phyloP scores from a whole-genome alignment of 2,797 vertebrate genomes.

The Sorex maritimensis region DNA sequence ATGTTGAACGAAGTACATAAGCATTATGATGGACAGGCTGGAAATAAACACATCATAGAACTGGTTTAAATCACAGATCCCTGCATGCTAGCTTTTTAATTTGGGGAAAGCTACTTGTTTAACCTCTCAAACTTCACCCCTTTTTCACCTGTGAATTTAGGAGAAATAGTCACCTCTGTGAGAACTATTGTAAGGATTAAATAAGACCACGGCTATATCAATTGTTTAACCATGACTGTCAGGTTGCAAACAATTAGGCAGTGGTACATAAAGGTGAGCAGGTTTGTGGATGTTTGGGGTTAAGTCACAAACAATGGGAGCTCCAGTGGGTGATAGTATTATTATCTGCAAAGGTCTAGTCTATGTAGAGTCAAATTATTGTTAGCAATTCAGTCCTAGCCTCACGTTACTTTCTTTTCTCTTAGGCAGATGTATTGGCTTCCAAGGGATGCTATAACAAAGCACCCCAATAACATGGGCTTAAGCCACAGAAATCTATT shows the following conservation, averaged over 20 bases:
- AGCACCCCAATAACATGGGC: not conserved
- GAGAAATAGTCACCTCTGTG: not conserved
- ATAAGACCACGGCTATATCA: too few species aligned
- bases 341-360: not conserved
- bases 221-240: not conserved
- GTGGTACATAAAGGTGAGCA: not conserved
- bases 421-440: not conserved
- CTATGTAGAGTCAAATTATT: not conserved
- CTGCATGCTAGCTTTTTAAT: conserved; percentile 52
- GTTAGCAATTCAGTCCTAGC: not conserved
- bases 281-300: not conserved
- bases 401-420: not conserved
- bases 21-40: conserved; percentile 68
- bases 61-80: conserved; percentile 62
- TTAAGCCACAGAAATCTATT: not conserved
- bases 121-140: conserved; percentile 20
- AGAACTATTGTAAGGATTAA: not conserved
- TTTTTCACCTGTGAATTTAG: not conserved
- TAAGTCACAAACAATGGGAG: not conserved
- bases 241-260: not conserved
- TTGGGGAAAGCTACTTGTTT: conserved; percentile 42
- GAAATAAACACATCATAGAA: conserved; percentile 72
- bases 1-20: conserved; percentile 74
- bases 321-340: conserved; percentile 14
- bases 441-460: not conserved